Base-by-base conservation (phyloP, 2,113 vertebrate genomes). In the Ammodytes dubius region DNA sequence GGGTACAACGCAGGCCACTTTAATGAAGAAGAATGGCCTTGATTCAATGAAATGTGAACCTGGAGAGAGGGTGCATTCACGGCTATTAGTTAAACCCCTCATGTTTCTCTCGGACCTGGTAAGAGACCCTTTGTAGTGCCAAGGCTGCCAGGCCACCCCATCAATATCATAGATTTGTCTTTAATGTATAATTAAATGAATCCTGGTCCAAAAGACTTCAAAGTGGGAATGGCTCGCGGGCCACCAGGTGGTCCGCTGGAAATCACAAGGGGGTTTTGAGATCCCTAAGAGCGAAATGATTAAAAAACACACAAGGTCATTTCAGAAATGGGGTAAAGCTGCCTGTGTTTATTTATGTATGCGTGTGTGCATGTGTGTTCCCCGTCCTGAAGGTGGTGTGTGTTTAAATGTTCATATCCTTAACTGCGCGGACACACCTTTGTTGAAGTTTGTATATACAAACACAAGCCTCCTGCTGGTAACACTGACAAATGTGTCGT, bases 151-250 rank as follows among this genome's bases (percentile, higher is more conserved):
- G 89, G 80, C 79, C 88, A 83, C 79, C 14, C 83, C 79, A 89
- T 91, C 90, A 90, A 93, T 93, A 92, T 94, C 89, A 89, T 89
- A 80, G 81, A 89, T 88, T 82, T 82, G 90, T 89, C 87, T 89
- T 27, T 92, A 91, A 93, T 94, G 81, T 90, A 88, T 88, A 88
- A 94, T 94, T 92, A 93, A 92, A 92, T 87, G 77, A 91, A 93
- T 91, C 85, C 82, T 64, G 68, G 76, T 88, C 89, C 40, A 46
- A 82, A 73, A 77, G 72, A 89, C 90, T 94, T 95, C 91, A 93
- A 93, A 95, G 93, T 74, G 54, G 10, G 75, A 85, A 75, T 70
- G 70, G 74, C 67, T 83, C 69, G 46, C 12, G 52, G 81, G 83
- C 77, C 82, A 89, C 79, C 79, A 85, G 87, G 89, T 84, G 84